Percentiles rank a stretch among this genome's conserved stretches.
These are phyloP conservation scores for Isaurus tuberculatus DNA, from an alignment of 92 coral and sea anemone species.

Conservation along the genomic window DNA sequence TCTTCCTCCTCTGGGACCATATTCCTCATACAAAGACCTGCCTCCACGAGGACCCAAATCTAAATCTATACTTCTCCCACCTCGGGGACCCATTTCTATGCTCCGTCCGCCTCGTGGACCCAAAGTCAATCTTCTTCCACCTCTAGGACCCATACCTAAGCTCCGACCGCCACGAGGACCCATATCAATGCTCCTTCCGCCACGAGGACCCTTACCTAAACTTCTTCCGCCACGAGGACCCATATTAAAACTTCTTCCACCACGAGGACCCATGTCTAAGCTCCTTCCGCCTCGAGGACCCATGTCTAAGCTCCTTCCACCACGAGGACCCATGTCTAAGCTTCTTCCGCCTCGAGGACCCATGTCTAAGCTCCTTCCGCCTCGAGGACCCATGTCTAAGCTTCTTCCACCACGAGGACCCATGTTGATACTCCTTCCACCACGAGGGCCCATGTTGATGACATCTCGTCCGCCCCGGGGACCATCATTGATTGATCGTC, in stretches of 20 bases:
- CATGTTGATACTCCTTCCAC: constrained; percentile 45
- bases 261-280: constrained; percentile 8
- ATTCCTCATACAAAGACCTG: constrained; percentile 6
- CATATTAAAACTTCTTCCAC: background rate
- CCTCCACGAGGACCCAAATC: constrained; percentile 45
- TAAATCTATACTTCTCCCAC: constrained; percentile 40
- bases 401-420: constrained; percentile 61
- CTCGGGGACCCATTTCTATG: constrained; percentile 35
- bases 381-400: constrained; percentile 48
- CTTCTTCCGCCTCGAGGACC: constrained; percentile 54
- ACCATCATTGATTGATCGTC: constrained; percentile 46
- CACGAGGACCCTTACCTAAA: constrained; percentile 6
- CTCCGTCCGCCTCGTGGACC: constrained; percentile 67
- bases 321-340: constrained; percentile 27
- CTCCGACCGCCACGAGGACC: constrained; percentile 61
- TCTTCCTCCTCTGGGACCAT: constrained; percentile 15
- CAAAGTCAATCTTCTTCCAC: no score
- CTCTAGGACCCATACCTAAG: constrained; percentile 41
- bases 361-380: constrained; percentile 27
- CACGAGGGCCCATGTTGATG: constrained; percentile 44
- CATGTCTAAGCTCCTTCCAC: constrained; percentile 1
- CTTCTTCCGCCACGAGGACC: constrained; percentile 5
- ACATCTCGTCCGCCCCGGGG: constrained; percentile 52
- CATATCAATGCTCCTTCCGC: constrained; percentile 27
- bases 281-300: constrained; percentile 26